These are phyloP conservation scores for Podocnemis expansa DNA, from an alignment of 2,113 vertebrate genomes.

Conservation along the genomic window DNA sequence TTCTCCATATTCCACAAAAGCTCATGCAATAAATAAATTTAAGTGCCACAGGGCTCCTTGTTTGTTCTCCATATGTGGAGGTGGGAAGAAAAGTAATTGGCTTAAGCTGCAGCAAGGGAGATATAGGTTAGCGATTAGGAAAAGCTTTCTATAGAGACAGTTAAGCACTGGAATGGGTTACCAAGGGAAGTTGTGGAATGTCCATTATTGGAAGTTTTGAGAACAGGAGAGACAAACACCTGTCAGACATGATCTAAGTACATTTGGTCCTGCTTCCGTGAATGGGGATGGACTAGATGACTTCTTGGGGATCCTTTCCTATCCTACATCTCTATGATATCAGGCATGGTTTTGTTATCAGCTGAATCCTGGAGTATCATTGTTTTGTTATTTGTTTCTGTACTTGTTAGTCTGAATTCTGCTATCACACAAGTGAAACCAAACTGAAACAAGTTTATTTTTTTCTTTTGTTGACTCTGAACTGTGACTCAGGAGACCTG, in stretches of 20 bases:
- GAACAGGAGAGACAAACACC: not conserved
- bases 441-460: not conserved
- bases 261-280: too few relatives aligned
- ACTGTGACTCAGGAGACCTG: not conserved
- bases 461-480: not conserved
- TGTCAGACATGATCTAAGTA: not conserved
- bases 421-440: not conserved
- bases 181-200: not conserved
- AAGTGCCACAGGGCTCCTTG: too few relatives aligned
- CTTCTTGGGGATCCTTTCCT: not conserved
- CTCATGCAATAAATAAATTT: too few relatives aligned
- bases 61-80: not conserved
- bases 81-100: not conserved
- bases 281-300: not conserved
- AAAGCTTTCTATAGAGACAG: not conserved
- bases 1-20: too few relatives aligned
- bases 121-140: not conserved
- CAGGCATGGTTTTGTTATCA: not conserved
- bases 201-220: not conserved
- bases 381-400: not conserved
- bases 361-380: not conserved
- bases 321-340: not conserved
- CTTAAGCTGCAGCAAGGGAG: not conserved
- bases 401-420: not conserved
- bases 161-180: not conserved